A percentile compares a stretch with the other conserved stretches of the same genome.
phyloP scores from a whole-genome alignment of 2,888 invertebrate genomes.

The Tachina fera region DNA sequence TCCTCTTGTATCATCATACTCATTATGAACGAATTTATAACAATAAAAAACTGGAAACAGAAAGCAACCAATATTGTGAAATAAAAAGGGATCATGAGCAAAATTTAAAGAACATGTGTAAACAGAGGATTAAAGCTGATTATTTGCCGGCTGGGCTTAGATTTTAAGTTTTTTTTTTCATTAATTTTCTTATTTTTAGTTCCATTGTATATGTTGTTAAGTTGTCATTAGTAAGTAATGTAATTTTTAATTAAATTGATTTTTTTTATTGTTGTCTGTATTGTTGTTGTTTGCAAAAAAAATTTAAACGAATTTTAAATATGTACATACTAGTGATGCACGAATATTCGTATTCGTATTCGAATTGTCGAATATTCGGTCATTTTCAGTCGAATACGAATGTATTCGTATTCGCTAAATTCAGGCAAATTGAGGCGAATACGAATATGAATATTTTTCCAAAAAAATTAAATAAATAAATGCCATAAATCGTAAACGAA shows the following conservation, averaged over 20 bases:
- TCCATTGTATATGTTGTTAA: slow-evolving; percentile 42
- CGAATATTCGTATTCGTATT: no score
- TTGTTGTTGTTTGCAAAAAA: slow-evolving; percentile 52
- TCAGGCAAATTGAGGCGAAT: no score
- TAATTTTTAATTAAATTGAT: slow-evolving; percentile 76
- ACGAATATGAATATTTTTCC: no score
- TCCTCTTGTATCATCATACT: slow-evolving; percentile 30
- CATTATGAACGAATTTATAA: not conserved
- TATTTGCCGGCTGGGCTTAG: slow-evolving; percentile 69
- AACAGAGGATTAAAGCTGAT: slow-evolving; percentile 76
- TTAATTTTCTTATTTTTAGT: slow-evolving; percentile 22
- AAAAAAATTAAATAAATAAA: no score
- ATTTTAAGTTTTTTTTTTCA: slow-evolving; percentile 35
- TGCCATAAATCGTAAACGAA: no score
- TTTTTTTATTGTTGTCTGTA: slow-evolving; percentile 71
- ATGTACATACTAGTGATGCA: not conserved
- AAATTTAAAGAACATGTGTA: slow-evolving; percentile 71
- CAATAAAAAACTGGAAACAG: slow-evolving; percentile 14
- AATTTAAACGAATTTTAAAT: slow-evolving; percentile 10
- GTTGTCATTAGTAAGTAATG: slow-evolving; percentile 64
- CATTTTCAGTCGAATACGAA: no score
- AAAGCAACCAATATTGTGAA: slow-evolving; percentile 44
- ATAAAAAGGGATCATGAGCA: slow-evolving; percentile 61
- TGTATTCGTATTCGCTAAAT: no score
- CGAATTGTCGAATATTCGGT: no score